Conservation (phyloP, 2,113 vertebrate genomes). For the Oreochromis niloticus region DNA sequence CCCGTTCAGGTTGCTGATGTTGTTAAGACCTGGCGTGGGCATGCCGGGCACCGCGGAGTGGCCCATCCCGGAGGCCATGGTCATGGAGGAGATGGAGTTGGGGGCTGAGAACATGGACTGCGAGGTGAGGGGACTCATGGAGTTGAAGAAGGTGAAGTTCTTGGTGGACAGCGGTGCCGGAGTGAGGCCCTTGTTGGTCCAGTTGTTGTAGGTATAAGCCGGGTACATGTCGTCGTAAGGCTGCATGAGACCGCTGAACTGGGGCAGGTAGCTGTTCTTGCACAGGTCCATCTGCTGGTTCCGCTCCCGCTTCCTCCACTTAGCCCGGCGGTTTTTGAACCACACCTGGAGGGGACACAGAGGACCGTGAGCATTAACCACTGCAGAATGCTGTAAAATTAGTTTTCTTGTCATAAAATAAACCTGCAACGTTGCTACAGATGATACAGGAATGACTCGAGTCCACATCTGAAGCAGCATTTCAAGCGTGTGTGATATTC, state of each 20-base stretch:
- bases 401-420: neutral
- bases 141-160: constrained; percentile 99
- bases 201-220: constrained; percentile 98
- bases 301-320: constrained; percentile 97
- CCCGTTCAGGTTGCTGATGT: constrained; percentile 91
- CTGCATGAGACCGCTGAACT: constrained; percentile 97
- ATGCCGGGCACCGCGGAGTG: constrained; percentile 89
- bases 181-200: constrained; percentile 93
- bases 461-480: neutral
- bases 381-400: neutral
- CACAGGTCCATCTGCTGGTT: constrained; percentile 99
- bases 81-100: constrained; percentile 96
- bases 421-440: neutral
- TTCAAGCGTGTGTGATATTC: neutral
- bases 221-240: constrained; percentile 98
- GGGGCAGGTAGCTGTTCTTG: constrained; percentile 97
- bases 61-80: constrained; percentile 93
- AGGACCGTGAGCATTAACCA: neutral
- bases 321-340: constrained; percentile 98
- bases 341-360: constrained; percentile 79
- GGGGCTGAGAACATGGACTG: constrained; percentile 97
- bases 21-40: constrained; percentile 87
- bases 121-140: constrained; percentile 94
- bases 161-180: constrained; percentile 92
- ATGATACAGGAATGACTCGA: neutral